Percentiles rank a stretch among this genome's conserved stretches.
Evolutionary conservation across 2,888 invertebrate genomes (phyloP).

Genomic region (Microplitis deprimator): DNA sequence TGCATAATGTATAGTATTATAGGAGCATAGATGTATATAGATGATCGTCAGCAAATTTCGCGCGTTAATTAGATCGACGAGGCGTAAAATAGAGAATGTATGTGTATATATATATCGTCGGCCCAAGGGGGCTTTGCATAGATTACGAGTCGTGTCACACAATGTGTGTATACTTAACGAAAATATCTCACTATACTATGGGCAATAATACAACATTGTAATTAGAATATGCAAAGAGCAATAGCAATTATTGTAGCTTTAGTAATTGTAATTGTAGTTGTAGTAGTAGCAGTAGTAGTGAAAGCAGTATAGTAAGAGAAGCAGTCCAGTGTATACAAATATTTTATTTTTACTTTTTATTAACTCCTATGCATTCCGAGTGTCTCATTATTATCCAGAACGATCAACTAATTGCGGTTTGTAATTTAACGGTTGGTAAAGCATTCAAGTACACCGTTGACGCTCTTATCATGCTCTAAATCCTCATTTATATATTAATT

Average conservation of each 20-base stretch:
- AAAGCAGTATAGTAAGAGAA: background rate
- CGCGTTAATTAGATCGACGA: constrained; percentile 56
- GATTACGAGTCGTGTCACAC: constrained; percentile 40
- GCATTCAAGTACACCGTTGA: constrained; percentile 11
- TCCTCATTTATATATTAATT: constrained; percentile 3
- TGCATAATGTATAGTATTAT: background rate
- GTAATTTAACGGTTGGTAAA: constrained; percentile 46
- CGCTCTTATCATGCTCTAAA: background rate
- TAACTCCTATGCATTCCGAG: background rate
- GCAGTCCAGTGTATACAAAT: background rate
- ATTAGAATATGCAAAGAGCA: constrained; percentile 39
- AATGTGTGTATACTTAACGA: constrained; percentile 30
- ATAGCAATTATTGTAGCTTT: background rate
- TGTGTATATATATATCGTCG: constrained; percentile 29
- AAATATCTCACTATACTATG: constrained; percentile 26
- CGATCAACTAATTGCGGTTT: constrained; percentile 48
- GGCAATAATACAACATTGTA: constrained; percentile 24
- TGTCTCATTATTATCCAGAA: constrained; percentile 16
- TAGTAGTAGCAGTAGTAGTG: background rate
- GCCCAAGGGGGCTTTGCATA: constrained; percentile 44
- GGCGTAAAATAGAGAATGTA: constrained; percentile 54
- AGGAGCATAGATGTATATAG: background rate
- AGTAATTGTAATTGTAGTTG: background rate
- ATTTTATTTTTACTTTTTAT: constrained; percentile 16
- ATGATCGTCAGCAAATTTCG: constrained; percentile 29